These are phyloP conservation scores for Spermophilus dauricus DNA, from an alignment of 2,113 vertebrate genomes.

Conservation along the genomic window DNA sequence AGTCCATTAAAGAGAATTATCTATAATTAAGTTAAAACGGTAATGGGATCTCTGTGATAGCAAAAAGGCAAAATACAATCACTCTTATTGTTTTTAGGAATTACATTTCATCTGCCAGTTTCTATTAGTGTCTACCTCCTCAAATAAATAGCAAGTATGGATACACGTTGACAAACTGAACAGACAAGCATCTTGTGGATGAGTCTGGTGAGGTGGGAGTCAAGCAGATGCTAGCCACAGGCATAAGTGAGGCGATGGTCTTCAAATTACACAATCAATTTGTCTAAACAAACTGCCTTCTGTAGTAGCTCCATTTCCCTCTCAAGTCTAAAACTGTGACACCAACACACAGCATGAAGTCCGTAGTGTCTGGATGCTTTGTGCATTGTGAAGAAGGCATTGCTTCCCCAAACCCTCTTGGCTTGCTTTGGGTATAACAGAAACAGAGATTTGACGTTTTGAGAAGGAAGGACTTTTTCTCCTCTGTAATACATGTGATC, in stretches of 20 bases:
- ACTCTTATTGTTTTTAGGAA: neutral
- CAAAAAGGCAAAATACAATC: neutral
- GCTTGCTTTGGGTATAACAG: neutral
- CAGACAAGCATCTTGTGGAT: neutral
- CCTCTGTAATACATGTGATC: neutral
- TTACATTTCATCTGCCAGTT: neutral
- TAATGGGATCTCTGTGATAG: neutral
- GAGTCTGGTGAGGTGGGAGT: neutral
- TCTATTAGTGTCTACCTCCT: neutral
- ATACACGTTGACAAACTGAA: neutral
- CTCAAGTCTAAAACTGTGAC: neutral
- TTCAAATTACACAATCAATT: neutral
- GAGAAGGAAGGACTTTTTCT: neutral
- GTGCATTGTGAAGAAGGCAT: neutral
- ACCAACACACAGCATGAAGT: neutral
- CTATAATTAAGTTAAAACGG: neutral
- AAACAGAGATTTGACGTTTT: neutral
- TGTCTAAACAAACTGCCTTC: neutral
- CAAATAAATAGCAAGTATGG: neutral
- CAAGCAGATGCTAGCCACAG: neutral
- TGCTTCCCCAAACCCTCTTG: neutral
- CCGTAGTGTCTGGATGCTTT: neutral
- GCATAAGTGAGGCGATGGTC: fast-evolving
- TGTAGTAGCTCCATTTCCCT: neutral
- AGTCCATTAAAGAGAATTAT: neutral